A percentile compares a stretch with the other conserved stretches of the same genome.
phyloP scores from a whole-genome alignment of 2,888 invertebrate species.

The Drosophila pullipes region DNA sequence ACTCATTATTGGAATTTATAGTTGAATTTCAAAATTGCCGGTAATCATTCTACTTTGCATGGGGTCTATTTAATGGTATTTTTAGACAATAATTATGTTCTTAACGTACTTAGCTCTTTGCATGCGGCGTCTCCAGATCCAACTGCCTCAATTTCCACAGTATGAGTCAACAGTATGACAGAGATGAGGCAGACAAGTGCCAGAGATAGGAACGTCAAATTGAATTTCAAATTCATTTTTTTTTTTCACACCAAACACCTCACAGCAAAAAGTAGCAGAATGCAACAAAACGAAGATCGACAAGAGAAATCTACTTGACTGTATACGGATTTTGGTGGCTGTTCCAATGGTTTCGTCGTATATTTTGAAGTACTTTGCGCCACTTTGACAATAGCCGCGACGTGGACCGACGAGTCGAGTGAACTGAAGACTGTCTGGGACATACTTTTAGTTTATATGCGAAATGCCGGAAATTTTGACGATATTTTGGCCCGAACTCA shows the following conservation, averaged over 20 bases:
- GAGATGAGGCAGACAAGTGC: constrained; percentile 67
- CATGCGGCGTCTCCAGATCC: constrained; percentile 55
- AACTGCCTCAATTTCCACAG: constrained; percentile 42
- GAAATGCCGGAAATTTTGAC: constrained; percentile 78
- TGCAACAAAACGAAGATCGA: constrained; percentile 16
- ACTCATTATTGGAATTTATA: not conserved
- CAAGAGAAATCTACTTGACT: constrained; percentile 22
- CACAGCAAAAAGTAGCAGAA: constrained; percentile 23
- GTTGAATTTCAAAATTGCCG: not conserved
- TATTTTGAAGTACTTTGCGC: constrained; percentile 76
- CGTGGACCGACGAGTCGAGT: constrained; percentile 56
- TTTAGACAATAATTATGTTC: constrained; percentile 18
- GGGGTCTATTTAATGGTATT: constrained; percentile 7
- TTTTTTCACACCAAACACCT: constrained; percentile 21
- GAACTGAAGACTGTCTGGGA: constrained; percentile 56
- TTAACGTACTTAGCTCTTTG: constrained; percentile 75
- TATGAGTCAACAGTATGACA: constrained; percentile 69
- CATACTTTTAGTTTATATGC: constrained; percentile 69
- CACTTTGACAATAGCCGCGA: constrained; percentile 55
- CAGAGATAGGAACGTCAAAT: constrained; percentile 62
- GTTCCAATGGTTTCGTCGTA: constrained; percentile 58
- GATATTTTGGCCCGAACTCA: constrained; percentile 49
- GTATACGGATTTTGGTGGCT: constrained; percentile 10
- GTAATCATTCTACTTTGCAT: not conserved
- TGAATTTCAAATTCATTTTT: constrained; percentile 74